A percentile compares a stretch with the other conserved stretches of the same genome.
phyloP scores from a whole-genome alignment of 2,888 invertebrate species.

The Trachelus tabidus region DNA sequence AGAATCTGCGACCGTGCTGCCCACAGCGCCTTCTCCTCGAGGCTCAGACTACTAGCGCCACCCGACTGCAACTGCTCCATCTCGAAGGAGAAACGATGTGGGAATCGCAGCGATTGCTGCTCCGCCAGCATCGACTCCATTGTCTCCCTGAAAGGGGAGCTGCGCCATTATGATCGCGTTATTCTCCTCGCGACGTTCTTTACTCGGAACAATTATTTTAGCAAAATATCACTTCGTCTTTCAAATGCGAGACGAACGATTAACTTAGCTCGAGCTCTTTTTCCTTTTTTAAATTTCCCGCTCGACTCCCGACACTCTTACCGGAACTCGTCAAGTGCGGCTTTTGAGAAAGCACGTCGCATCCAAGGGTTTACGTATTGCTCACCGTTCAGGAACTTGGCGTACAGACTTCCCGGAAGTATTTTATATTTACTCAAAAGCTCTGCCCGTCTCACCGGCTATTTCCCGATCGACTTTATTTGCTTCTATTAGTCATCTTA shows the following conservation, averaged over 20 bases:
- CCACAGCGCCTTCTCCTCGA: conserved; percentile 82
- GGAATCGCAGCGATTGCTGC: conserved; percentile 84
- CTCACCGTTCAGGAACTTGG: not conserved
- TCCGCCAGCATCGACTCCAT: conserved; percentile 91
- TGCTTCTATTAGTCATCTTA: not conserved
- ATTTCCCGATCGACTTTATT: not conserved
- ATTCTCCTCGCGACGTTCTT: not conserved
- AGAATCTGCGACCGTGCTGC: conserved; percentile 82
- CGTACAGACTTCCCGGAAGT: not conserved
- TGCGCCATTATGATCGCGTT: conserved; percentile 54
- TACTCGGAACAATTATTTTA: not conserved
- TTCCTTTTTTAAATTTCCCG: not conserved
- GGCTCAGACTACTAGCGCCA: conserved; percentile 77
- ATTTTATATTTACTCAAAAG: not conserved
- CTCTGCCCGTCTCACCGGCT: not conserved
- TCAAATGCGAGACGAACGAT: not conserved
- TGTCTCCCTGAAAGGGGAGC: conserved; percentile 78
- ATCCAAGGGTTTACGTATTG: not conserved
- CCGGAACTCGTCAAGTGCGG: not conserved
- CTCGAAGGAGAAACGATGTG: conserved; percentile 79
- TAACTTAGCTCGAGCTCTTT: not conserved
- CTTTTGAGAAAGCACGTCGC: not conserved
- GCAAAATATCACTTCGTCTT: not conserved
- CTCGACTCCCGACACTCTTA: too few relatives aligned
- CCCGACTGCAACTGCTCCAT: conserved; percentile 69